Percentiles rank a stretch among this genome's conserved stretches.
phyloP scores from a whole-genome alignment of 2,113 vertebrate species.

The Eudyptes chrysolophus region DNA sequence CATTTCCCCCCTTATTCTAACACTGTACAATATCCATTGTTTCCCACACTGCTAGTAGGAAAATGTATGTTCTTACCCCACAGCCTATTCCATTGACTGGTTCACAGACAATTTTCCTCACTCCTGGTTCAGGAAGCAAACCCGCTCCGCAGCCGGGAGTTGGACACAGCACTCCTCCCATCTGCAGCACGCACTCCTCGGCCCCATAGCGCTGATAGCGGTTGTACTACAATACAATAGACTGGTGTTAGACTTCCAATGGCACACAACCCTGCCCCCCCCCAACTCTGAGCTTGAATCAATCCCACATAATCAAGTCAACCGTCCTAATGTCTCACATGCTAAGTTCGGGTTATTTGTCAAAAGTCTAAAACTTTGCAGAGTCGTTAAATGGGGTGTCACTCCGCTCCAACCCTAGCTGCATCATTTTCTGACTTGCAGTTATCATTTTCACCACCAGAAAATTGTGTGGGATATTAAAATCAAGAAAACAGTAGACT shows the following conservation, averaged over 20 bases:
- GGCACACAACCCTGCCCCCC: not conserved
- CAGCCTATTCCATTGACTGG: slow-evolving; percentile 77
- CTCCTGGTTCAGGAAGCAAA: slow-evolving; percentile 77
- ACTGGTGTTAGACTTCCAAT: not conserved
- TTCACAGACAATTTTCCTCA: slow-evolving; percentile 80
- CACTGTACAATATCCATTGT: no score
- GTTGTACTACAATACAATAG: slow-evolving; percentile 77
- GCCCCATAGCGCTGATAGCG: slow-evolving; percentile 88
- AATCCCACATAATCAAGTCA: not conserved
- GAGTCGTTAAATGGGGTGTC: not conserved
- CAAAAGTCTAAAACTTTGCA: not conserved
- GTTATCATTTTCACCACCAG: not conserved
- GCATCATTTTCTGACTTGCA: not conserved
- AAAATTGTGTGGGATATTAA: not conserved
- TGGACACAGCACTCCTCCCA: slow-evolving; percentile 89
- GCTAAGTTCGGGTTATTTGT: not conserved
- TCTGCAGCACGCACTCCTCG: slow-evolving; percentile 85
- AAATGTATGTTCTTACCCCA: slow-evolving; percentile 75
- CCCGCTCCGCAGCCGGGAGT: slow-evolving; percentile 86
- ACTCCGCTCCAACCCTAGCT: not conserved
- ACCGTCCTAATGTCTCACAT: not conserved
- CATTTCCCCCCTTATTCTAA: not conserved
- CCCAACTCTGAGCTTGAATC: not conserved
- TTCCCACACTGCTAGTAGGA: not conserved
- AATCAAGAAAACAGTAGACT: not conserved